A percentile compares a stretch with the other conserved stretches of the same genome.
phyloP scores from a whole-genome alignment of 2,113 vertebrate species.

The Heterotilapia buettikoferi region DNA sequence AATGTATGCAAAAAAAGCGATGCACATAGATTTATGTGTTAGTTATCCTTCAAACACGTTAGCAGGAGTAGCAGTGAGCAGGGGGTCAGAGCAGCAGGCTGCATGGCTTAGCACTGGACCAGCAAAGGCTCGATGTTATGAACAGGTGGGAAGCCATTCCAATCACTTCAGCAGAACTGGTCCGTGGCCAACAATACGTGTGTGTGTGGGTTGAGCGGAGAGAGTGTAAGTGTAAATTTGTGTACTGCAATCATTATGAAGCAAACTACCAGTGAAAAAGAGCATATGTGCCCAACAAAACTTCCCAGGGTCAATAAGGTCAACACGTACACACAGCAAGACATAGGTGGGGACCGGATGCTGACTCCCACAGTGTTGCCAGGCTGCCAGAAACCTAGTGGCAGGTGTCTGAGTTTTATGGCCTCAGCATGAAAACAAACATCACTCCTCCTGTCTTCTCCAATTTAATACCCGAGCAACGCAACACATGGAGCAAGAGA shows the following conservation, averaged over 20 bases:
- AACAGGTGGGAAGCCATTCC: background rate
- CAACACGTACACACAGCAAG: slow-evolving; percentile 14
- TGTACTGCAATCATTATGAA: slow-evolving; percentile 9
- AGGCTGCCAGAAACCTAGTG: slow-evolving; percentile 53
- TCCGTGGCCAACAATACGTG: background rate
- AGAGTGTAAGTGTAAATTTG: background rate
- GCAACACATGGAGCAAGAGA: background rate
- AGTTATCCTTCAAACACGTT: background rate
- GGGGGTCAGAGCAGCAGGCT: background rate
- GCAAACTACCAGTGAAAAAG: background rate
- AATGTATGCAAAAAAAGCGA: background rate
- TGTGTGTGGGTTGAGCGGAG: background rate
- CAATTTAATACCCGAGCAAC: slow-evolving; percentile 32
- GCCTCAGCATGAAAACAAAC: slow-evolving; percentile 45
- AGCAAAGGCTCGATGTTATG: background rate
- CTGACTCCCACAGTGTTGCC: slow-evolving; percentile 26
- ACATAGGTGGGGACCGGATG: slow-evolving; percentile 32
- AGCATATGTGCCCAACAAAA: slow-evolving; percentile 43
- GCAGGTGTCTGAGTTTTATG: slow-evolving; percentile 64
- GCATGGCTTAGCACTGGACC: background rate
- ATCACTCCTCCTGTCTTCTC: slow-evolving; percentile 52
- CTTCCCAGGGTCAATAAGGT: slow-evolving; percentile 38
- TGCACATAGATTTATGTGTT: background rate
- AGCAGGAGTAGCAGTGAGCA: background rate
- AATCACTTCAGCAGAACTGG: background rate